A percentile compares a stretch with the other conserved stretches of the same genome.
Evolutionary conservation across 1,140 invertebrate species (phyloP).

Genomic region (Lordiphosa clarofinis): DNA sequence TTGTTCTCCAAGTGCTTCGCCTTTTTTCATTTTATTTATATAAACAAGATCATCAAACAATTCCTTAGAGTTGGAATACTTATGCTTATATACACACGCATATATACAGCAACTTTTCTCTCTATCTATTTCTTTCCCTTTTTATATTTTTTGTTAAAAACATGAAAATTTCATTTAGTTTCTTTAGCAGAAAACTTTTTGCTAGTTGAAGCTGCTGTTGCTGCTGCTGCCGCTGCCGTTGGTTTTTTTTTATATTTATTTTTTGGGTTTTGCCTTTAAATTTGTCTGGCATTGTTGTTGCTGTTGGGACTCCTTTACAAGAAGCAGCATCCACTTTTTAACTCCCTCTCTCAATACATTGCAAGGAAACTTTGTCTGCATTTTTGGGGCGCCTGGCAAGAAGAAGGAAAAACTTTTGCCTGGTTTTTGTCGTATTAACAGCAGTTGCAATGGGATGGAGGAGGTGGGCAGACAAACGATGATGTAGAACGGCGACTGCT

Average conservation of each 20-base stretch:
- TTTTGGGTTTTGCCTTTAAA: slow-evolving; percentile 57
- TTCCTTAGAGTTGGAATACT: too few relatives aligned
- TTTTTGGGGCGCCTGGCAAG: slow-evolving; percentile 42
- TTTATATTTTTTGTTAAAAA: slow-evolving; percentile 12
- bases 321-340: slow-evolving; percentile 12
- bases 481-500: slow-evolving; percentile 39
- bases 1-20: too few relatives aligned
- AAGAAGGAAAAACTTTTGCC: slow-evolving; percentile 56
- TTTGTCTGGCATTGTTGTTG: slow-evolving; percentile 53
- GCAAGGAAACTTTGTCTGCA: slow-evolving; percentile 68
- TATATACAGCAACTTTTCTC: not conserved
- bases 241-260: slow-evolving; percentile 21
- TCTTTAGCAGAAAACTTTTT: slow-evolving; percentile 18
- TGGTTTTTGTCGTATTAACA: slow-evolving; percentile 77
- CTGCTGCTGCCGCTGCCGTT: slow-evolving; percentile 3
- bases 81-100: not conserved
- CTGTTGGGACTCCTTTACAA: slow-evolving; percentile 32
- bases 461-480: slow-evolving; percentile 7
- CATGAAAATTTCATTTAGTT: slow-evolving; percentile 52
- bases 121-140: not conserved
- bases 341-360: slow-evolving; percentile 12
- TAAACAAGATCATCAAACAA: too few relatives aligned
- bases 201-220: slow-evolving; percentile 6
- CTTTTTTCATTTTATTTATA: too few relatives aligned
- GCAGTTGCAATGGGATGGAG: slow-evolving; percentile 20